Evolutionary conservation across 2,113 vertebrate genomes (phyloP).

Genomic region (Electrona antarctica): DNA sequence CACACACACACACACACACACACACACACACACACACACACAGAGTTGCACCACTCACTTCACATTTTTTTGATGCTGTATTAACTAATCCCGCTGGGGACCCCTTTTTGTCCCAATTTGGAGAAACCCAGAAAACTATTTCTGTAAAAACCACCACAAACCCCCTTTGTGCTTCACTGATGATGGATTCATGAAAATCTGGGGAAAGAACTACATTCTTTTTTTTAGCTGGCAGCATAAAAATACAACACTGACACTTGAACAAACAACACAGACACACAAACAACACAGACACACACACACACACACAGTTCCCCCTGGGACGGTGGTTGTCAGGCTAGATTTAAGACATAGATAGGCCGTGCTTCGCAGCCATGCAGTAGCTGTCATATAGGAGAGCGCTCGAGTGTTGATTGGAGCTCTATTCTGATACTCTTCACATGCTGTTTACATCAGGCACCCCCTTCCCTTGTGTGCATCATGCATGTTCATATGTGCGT

Average conservation of each 20-base stretch:
- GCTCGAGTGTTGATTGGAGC: conserved; percentile 51
- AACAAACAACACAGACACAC: no score
- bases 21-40: background rate
- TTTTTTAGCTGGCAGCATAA: no score
- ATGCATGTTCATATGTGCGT: conserved; percentile 28
- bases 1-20: background rate
- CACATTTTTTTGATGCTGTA: no score
- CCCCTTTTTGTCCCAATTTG: no score
- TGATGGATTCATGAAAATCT: no score
- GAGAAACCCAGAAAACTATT: no score
- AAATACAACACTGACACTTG: no score
- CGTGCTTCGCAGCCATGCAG: conserved; percentile 36
- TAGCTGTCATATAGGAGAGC: conserved; percentile 54
- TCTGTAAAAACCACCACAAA: no score
- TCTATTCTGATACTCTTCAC: conserved; percentile 64
- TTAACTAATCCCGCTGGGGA: no score
- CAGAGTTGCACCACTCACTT: conserved; percentile 20
- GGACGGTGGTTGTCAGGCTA: conserved; percentile 44
- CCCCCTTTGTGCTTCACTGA: no score
- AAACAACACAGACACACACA: conserved; percentile 21
- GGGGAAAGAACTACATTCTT: no score
- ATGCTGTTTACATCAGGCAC: conserved; percentile 67
- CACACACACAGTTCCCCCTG: conserved; percentile 8
- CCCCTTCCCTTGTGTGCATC: conserved; percentile 52
- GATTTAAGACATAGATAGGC: conserved; percentile 52